phyloP scores from a whole-genome alignment of 2,888 invertebrate genomes.

The Cylindroiulus punctatus region DNA sequence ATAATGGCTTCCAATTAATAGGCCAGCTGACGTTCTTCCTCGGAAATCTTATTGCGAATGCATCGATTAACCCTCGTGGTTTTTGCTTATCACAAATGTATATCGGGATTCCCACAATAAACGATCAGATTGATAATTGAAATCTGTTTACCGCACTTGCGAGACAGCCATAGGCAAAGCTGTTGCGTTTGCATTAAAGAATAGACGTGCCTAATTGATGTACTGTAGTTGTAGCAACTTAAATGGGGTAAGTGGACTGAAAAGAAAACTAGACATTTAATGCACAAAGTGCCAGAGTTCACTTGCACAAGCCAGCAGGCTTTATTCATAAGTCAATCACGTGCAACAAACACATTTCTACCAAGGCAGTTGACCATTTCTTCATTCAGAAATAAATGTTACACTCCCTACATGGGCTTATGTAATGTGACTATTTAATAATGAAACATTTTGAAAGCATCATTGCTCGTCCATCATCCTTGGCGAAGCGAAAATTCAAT shows the following conservation, averaged over 20 bases:
- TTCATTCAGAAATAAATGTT: too few species aligned
- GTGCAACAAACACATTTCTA: neutral
- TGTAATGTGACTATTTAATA: too few species aligned
- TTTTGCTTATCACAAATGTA: neutral
- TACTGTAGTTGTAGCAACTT: too few species aligned
- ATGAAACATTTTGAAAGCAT: too few species aligned
- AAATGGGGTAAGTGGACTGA: slow-evolving; percentile 1
- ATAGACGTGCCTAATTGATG: neutral
- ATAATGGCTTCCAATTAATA: neutral
- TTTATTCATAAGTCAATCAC: slow-evolving; percentile 5
- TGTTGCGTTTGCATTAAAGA: neutral
- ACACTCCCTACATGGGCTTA: too few species aligned
- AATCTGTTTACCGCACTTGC: neutral
- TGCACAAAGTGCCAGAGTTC: neutral
- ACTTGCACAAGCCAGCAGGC: neutral
- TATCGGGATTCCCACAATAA: neutral
- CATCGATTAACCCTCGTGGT: neutral
- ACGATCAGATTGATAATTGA: neutral
- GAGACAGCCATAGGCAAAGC: neutral
- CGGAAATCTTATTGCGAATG: neutral
- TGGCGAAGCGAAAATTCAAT: too few species aligned
- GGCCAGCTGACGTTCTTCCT: neutral
- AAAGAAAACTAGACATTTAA: neutral
- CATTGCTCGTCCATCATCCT: too few species aligned
- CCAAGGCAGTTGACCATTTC: too few species aligned